Evolutionary conservation across 2,113 vertebrate genomes (phyloP).

Genomic region (Rhodinocichla rosea): DNA sequence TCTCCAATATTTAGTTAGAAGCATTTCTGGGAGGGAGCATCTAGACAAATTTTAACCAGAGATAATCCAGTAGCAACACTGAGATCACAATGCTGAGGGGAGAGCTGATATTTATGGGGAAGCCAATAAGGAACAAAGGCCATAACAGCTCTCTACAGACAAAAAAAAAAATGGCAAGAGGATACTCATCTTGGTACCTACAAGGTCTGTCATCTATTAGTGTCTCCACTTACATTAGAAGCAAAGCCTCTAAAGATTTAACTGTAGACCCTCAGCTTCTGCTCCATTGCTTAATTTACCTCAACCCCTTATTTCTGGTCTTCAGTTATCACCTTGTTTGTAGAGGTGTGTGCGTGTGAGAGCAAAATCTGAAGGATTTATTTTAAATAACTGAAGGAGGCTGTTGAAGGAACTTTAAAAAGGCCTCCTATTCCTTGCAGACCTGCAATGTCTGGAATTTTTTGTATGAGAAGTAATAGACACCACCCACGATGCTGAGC

Average conservation of each 20-base stretch:
- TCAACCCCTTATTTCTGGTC: not conserved
- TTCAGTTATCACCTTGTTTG: not conserved
- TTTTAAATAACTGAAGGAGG: not conserved
- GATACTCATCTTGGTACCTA: not conserved
- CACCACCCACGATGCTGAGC: constrained; percentile 50
- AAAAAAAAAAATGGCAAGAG: not conserved
- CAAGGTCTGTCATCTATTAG: not conserved
- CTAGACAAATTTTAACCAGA: not conserved
- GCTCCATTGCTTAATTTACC: not conserved
- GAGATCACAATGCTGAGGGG: not conserved
- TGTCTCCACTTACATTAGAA: not conserved
- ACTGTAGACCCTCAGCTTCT: not conserved
- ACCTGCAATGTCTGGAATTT: constrained; percentile 41
- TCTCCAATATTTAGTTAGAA: not conserved
- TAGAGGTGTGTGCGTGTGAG: not conserved
- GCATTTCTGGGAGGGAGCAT: not conserved
- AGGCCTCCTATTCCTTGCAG: constrained; percentile 10
- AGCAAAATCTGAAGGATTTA: not conserved
- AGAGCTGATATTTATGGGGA: not conserved
- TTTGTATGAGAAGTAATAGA: constrained; percentile 30
- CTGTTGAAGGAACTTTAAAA: not conserved
- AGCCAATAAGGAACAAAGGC: not conserved
- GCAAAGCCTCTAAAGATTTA: not conserved
- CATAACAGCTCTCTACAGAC: not conserved
- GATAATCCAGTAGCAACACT: not conserved